Evolutionary conservation across 1,140 invertebrate genomes (phyloP).

Genomic region (Nomia melanderi): DNA sequence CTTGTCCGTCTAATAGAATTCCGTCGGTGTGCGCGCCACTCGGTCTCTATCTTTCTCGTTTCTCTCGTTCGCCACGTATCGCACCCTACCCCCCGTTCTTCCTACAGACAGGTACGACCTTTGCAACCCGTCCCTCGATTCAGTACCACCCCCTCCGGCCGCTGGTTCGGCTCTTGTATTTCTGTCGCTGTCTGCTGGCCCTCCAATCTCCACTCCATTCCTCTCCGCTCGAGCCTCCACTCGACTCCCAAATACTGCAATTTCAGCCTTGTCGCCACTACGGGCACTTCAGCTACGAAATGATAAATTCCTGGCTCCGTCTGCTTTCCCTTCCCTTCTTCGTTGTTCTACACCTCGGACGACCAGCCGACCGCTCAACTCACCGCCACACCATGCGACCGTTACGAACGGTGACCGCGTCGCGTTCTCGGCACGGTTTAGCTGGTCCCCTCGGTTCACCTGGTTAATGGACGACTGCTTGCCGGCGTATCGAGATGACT

Average conservation of each 20-base stretch:
- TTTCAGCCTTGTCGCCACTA: constrained; percentile 71
- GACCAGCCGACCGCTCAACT: constrained; percentile 15
- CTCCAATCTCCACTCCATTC: constrained; percentile 63
- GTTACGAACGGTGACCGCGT: constrained; percentile 36
- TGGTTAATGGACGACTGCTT: constrained; percentile 44
- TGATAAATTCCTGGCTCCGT: constrained; percentile 70
- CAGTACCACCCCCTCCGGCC: neutral
- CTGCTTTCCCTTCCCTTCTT: constrained; percentile 5
- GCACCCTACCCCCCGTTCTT: constrained; percentile 15
- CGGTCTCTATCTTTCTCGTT: constrained; percentile 17
- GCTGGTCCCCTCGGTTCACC: constrained; percentile 53
- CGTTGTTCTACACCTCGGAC: neutral
- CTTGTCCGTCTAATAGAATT: constrained; percentile 41
- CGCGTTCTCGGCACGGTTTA: constrained; percentile 49
- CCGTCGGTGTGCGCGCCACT: constrained; percentile 21
- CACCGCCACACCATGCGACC: neutral
- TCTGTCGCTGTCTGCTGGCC: constrained; percentile 55
- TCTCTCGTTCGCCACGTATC: neutral
- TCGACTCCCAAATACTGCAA: constrained; percentile 72
- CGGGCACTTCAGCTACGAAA: constrained; percentile 70
- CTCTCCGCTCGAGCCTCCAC: constrained; percentile 63
- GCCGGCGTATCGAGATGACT: constrained; percentile 41
- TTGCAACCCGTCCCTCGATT: neutral
- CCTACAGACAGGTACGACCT: constrained; percentile 35
- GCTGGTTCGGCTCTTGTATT: constrained; percentile 26